phyloP scores from a whole-genome alignment of 2,888 invertebrate genomes.

The Megaustenia siamemsis region DNA sequence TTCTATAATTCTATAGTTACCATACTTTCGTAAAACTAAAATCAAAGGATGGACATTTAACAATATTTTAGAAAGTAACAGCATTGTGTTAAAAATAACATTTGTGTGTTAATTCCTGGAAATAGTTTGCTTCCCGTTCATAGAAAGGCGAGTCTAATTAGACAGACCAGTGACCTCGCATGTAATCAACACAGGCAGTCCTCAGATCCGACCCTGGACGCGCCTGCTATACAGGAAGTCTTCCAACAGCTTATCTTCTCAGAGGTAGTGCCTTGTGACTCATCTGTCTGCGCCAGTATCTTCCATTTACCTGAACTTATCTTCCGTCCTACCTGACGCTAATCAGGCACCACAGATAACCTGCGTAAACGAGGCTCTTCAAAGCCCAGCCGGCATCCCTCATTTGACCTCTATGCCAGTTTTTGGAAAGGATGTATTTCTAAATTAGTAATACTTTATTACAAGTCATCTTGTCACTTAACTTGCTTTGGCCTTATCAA shows the following conservation, averaged over 20 bases:
- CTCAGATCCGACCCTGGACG: neutral
- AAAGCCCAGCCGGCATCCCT: neutral
- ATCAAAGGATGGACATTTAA: too few relatives aligned
- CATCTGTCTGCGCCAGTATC: constrained; percentile 32
- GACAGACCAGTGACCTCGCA: neutral
- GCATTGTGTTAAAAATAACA: too few relatives aligned
- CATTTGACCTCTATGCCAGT: neutral
- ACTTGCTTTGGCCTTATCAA: too few relatives aligned
- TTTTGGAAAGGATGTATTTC: constrained; percentile 12
- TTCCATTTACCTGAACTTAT: constrained; percentile 21
- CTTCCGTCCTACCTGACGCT: constrained; percentile 2
- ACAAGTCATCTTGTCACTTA: too few relatives aligned
- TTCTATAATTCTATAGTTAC: too few relatives aligned
- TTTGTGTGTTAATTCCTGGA: too few relatives aligned
- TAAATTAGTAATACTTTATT: too few relatives aligned
- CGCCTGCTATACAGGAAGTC: neutral
- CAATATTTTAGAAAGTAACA: too few relatives aligned
- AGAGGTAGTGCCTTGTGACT: constrained; percentile 2
- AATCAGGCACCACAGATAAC: constrained; percentile 3
- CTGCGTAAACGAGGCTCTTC: constrained; percentile 13
- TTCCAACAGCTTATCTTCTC: neutral
- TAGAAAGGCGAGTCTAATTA: too few relatives aligned
- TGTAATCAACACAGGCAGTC: neutral
- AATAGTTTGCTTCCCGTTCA: too few relatives aligned
- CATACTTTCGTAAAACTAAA: too few relatives aligned